Evolutionary conservation across 2,888 invertebrate species (phyloP), one percentile per base, ranked within the genome.

Genomic region (Cosmorhoe ocellata): DNA sequence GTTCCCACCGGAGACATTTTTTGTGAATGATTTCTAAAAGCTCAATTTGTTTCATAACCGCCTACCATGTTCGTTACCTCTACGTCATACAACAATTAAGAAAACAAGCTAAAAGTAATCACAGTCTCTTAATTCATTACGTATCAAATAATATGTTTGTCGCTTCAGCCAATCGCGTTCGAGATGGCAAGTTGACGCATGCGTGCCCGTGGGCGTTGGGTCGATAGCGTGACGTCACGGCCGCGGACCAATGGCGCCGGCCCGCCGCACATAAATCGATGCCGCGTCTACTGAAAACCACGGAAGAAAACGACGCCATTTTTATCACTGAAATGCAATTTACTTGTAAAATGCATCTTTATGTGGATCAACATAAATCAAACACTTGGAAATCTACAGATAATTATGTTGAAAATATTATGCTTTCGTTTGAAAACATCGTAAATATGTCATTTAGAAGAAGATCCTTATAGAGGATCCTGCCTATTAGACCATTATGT

Each of bases 191-290:
- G 41, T 54, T 61, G 69, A 66, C 88, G 88, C 88, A 86, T 86
- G 88, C 88, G 88, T 78, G 80, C 51, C 63, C 74, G 84, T 83
- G 78, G 85, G 86, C 80, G 85, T 64, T 64, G 73, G 85, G 79
- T 87, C 88, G 87, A 88, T 87, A 85, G 59, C 39, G 83, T 85
- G 87, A 88, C 87, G 88, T 86, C 85, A 85, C 84, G 53, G 45
- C 46, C 58, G 65, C 63, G 74, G 76, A 73, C 85, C 87, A 87
- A 87, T 87, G 84, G 84, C 85, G 84, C 76, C 82, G 62, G 59
- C 55, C 68, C 76, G 84, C 73, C 80, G 81, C 77, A 72, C 80
- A 69, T 79, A 76, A 81, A 87, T 85, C 84, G 85, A 87, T 87
- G 81, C 51, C 76, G 74, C 73, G 77, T 76, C 70, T 58, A 63